Conservation (phyloP, 2,888 invertebrate genomes). For the Uloborus plumipes region DNA sequence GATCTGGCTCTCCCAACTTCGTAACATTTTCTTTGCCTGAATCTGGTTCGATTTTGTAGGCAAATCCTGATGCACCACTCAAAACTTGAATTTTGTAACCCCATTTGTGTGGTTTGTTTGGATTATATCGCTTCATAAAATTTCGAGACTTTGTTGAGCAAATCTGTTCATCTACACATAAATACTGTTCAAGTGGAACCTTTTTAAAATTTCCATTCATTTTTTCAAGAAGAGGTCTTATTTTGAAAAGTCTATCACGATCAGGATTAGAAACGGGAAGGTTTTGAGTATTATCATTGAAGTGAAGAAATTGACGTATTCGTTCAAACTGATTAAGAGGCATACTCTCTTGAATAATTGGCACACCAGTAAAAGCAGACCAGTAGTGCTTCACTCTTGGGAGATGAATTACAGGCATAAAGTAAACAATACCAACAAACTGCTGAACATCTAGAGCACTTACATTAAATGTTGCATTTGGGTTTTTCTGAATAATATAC, state of each 20-base stretch:
- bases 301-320: too few relatives aligned
- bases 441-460: too few relatives aligned
- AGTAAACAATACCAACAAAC: too few relatives aligned
- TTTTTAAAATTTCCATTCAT: neutral
- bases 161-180: slow-evolving; percentile 28
- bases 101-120: slow-evolving; percentile 53
- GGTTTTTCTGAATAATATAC: too few relatives aligned
- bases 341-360: too few relatives aligned
- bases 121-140: slow-evolving; percentile 27
- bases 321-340: too few relatives aligned
- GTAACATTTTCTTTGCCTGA: slow-evolving; percentile 13
- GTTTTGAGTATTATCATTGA: too few relatives aligned
- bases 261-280: neutral
- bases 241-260: slow-evolving; percentile 4
- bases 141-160: slow-evolving; percentile 26
- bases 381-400: too few relatives aligned
- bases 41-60: slow-evolving; percentile 25
- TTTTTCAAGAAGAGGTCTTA: neutral
- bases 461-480: too few relatives aligned
- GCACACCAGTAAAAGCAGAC: too few relatives aligned
- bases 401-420: too few relatives aligned
- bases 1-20: neutral
- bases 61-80: slow-evolving; percentile 33
- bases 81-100: slow-evolving; percentile 35
- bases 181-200: slow-evolving; percentile 8